Base-by-base conservation (phyloP, 2,888 invertebrate species). In the Maniola hyperantus region DNA sequence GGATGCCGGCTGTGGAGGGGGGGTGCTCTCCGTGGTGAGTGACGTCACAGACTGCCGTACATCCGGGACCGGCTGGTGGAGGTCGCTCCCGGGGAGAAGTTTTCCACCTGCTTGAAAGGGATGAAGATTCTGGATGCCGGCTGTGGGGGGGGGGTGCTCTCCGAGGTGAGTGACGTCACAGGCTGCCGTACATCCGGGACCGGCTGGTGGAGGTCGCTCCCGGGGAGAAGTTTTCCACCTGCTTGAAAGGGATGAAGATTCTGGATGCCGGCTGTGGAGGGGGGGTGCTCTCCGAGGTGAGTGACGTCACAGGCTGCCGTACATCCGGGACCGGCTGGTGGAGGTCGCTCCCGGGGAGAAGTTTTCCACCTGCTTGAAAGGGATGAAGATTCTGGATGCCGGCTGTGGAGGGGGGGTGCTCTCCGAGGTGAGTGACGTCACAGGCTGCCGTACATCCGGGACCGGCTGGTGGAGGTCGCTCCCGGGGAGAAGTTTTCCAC, bases 181-280 rank as follows among this genome's bases (percentile, higher is more conserved):
- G 96, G 79, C 89, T 96, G 10, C 96, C 96, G 15, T 94, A 96
- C 69, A 87, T 97, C 53, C 91, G 96, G 74, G 96, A 97, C 84
- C 96, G 96, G 33, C 79, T 97, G 60, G 83, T 95, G 1, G 91
- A 94, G 58, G 86, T 87, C 20, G 73, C 83, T 15, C 73, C 80
- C 36, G 82, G 84, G 44, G 72, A 89, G 55, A 87, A 91, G 68
- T 90, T 89, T 26, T 75, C 89, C 2, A 81, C 83, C 13, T 96
- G 97, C 0, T 84, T 98, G 34, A 84, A 93, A 72, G 95, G 94
- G 11, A 83, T 95, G 20, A 93, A 93, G 39, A 94, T 99, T 65
- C 83, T 98, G 33, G 99, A 99, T 91, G 95, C 98, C 65, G 99
- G 99, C 0, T 98, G 99, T 87, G 99, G 99, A 39, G 99, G 96